Evolutionary conservation across 2,797 vertebrate genomes (phyloP), one percentile per base, ranked within the genome.

Genomic region (Diplodus puntazzo): DNA sequence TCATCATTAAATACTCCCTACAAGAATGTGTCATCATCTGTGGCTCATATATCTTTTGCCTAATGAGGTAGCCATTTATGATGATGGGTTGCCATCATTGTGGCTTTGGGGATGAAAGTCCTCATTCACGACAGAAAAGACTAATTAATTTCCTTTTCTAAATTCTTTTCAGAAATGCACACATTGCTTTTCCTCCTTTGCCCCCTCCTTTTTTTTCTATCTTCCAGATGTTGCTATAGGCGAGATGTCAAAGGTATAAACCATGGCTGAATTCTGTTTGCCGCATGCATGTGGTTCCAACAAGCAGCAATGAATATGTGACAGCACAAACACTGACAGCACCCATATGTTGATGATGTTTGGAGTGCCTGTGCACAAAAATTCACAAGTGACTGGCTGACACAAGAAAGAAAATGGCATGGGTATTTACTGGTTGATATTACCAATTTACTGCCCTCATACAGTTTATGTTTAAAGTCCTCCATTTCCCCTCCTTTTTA

Each of bases 31-130:
- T 70, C 65, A 57, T 77, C 48, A 11, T 77, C 71, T 72, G 55
- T 63, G 43, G 58, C 39, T 49, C 49, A 64, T 79, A 70, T 60
- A 48, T 78, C 70, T 66, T 82, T 81, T 78, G 59, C 80, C 66
- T 81, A 84, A 88, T 82, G 74, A 81, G 68, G 59, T n/a, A 42
- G 53, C 80, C 55, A 77, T 83, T 64, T 81, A 69, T 62, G 45
- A 67, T 77, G 68, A 84, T 75, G 62, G 63, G 53, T 62, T 75
- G 59, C 73, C 77, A 86, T 54, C 80, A 74, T 64, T 73, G 64
- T 75, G 49, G 71, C 74, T 87, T 81, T 21, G 17, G 75, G 83
- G 66, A 68, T 45, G 30, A 73, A 84, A 72, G n/a, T 76, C 50
- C 42, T 55, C 43, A 49, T 27, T 81, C 45, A 79, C 61, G 50